These are phyloP conservation scores for Campoplex nolae DNA, from an alignment of 2,888 invertebrate genomes.

Conservation along the genomic window DNA sequence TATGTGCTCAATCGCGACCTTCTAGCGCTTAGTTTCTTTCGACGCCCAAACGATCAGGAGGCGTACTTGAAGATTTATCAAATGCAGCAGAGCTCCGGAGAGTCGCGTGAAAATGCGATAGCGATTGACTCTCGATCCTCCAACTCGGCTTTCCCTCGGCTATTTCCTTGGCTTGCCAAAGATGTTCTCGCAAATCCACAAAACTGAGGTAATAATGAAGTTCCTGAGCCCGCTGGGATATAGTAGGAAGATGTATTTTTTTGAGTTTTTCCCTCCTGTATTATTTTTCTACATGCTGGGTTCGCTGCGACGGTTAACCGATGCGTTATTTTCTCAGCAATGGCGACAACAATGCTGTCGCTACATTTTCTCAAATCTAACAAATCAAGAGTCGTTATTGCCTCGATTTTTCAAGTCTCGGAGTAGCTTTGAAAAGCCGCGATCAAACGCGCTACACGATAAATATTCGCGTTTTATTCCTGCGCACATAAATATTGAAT, in stretches of 20 bases:
- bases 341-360: too few species aligned
- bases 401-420: too few species aligned
- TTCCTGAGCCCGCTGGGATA: neutral
- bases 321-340: too few species aligned
- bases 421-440: too few species aligned
- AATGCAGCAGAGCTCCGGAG: neutral
- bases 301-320: too few species aligned
- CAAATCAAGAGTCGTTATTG: too few species aligned
- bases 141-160: neutral
- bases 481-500: too few species aligned
- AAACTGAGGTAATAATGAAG: slow-evolving; percentile 17
- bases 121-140: slow-evolving; percentile 19
- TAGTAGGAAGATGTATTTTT: slow-evolving; percentile 4
- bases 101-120: slow-evolving; percentile 29
- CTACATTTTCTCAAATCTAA: too few species aligned
- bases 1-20: neutral
- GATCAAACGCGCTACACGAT: too few species aligned
- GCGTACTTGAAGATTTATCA: slow-evolving; percentile 29
- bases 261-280: neutral
- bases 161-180: neutral
- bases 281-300: too few species aligned
- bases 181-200: neutral
- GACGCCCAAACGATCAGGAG: slow-evolving; percentile 10
- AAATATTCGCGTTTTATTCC: too few species aligned
- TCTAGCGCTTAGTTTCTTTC: slow-evolving; percentile 3